Evolutionary conservation across 2,888 invertebrate genomes (phyloP).

Genomic region (Abrostola tripartita): DNA sequence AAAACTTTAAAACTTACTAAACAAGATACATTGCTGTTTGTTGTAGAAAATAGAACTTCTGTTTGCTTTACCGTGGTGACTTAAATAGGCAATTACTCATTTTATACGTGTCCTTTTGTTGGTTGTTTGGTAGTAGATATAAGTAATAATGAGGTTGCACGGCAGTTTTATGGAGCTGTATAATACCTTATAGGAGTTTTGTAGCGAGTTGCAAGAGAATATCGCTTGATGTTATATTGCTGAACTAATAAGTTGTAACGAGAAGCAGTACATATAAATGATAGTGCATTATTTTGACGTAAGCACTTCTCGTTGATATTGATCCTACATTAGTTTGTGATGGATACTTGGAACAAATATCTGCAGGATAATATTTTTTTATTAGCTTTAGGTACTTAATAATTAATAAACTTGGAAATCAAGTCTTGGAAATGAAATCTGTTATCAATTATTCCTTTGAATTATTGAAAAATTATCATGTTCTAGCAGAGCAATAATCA

Average conservation of each 20-base stretch:
- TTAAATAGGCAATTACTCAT: slow-evolving; percentile 57
- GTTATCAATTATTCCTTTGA: too few species aligned
- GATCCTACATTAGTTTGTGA: too few species aligned
- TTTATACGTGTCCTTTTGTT: slow-evolving; percentile 39
- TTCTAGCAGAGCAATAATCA: too few species aligned
- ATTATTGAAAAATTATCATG: too few species aligned
- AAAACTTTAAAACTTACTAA: slow-evolving; percentile 67
- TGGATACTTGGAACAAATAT: too few species aligned
- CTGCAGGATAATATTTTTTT: too few species aligned
- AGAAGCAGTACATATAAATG: slow-evolving; percentile 7
- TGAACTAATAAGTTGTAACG: not conserved
- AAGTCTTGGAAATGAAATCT: too few species aligned
- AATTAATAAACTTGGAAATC: too few species aligned
- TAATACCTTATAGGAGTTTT: slow-evolving; percentile 34
- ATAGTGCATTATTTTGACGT: not conserved
- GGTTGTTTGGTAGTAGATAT: slow-evolving; percentile 7
- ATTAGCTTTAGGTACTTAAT: too few species aligned
- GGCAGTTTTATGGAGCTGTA: slow-evolving; percentile 20
- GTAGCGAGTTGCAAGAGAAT: slow-evolving; percentile 8
- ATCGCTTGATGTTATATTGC: slow-evolving; percentile 1
- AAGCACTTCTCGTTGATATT: too few species aligned
- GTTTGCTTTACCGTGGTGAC: slow-evolving; percentile 36
- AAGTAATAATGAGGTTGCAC: slow-evolving; percentile 20
- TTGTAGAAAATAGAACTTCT: slow-evolving; percentile 37
- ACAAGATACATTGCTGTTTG: slow-evolving; percentile 71